Evolutionary conservation across 2,113 vertebrate species (phyloP).

Genomic region (Carollia perspicillata): DNA sequence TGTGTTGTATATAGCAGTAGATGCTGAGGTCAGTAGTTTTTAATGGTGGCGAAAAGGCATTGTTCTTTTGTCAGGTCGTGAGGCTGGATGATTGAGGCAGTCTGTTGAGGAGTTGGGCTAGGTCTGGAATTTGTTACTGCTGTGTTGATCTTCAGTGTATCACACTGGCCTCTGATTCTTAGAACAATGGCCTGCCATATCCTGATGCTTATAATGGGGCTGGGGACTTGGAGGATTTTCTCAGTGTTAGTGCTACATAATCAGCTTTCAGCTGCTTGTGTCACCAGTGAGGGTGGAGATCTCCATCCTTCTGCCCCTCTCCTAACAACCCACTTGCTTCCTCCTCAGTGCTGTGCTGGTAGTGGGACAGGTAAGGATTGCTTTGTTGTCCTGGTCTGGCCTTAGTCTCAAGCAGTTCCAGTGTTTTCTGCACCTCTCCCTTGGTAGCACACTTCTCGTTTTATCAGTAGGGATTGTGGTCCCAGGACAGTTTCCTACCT

Average conservation of each 20-base stretch:
- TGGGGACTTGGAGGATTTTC: not conserved
- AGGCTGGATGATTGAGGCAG: not conserved
- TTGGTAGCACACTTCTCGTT: not conserved
- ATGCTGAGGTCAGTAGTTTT: not conserved
- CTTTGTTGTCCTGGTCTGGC: not conserved
- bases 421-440: not conserved
- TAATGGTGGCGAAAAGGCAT: not conserved
- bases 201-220: not conserved
- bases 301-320: not conserved
- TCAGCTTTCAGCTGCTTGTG: not conserved
- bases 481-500: not conserved
- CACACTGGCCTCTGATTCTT: not conserved
- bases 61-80: not conserved
- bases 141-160: not conserved
- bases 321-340: no score
- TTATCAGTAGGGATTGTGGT: not conserved
- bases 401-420: not conserved
- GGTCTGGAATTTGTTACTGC: not conserved
- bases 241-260: not conserved
- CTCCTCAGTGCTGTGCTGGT: not conserved
- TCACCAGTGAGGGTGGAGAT: not conserved
- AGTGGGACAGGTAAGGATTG: not conserved
- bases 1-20: not conserved
- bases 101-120: not conserved
- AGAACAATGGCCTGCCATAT: not conserved